Evolutionary conservation across 2,888 invertebrate species (phyloP), one percentile per base, ranked within the genome.

Genomic region (Cloeon dipterum): DNA sequence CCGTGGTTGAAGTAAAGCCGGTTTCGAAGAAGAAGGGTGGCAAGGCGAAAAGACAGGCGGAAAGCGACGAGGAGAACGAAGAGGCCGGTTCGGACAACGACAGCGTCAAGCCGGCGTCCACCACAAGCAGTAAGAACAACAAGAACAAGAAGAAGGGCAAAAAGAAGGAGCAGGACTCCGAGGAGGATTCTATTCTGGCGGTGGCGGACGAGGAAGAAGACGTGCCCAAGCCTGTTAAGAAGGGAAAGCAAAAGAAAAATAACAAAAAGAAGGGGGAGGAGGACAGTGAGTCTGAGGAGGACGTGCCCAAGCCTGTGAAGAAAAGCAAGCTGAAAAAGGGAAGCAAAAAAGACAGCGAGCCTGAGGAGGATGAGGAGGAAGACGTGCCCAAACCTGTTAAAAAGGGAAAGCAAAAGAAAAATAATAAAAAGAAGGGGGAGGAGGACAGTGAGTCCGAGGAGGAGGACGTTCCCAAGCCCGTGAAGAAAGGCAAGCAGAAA

Each of bases 1-100:
- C 41, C 25, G 48, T 47, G 42, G 60, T 41, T 45, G 50, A 39
- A 33, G 23, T 20, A 38, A 17, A 23, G 29, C 16, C 34, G 34
- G 17, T 40, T 46, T 50, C 57, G 23, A 62, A 61, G 47, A 68
- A 66, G 49, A 68, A 67, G 61, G 60, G 62, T 44, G 39, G 46
- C 23, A 43, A 43, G 32, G 40, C 44, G 32, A 43, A 41, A n/a
- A 40, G 41, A 17, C 33, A 38, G 2, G 41, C 43, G 26, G 42
- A 42, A 16, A 34, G 38, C 11, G 39, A 41, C 19, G 49, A 56
- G 32, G 54, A 57, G 37, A 47, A 52, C 32, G 47, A 45, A 32
- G 48, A 44, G 37, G 41, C 44, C 34, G 32, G 46, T 13, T 35
- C 16, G 7, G 41, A 38, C 20, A 36, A 34, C 18, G 36, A 39